Evolutionary conservation across 2,888 invertebrate species (phyloP), one percentile per base, ranked within the genome.

Genomic region (Xestobium rufovillosum): DNA sequence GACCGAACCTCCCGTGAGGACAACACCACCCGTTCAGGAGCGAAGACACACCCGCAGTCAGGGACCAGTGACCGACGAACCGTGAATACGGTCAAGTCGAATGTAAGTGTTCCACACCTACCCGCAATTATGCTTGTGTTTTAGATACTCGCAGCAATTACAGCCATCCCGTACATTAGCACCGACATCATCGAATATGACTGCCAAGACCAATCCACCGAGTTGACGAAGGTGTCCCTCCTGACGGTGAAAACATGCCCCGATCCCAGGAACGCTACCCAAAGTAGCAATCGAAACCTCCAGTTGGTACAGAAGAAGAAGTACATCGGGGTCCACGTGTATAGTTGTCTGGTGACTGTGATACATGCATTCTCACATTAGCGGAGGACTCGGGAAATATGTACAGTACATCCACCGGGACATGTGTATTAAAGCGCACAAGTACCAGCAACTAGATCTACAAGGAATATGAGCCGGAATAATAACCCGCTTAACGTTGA

Each of bases 361-460:
- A 10, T 27, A 29, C 3, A 35, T 35, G 29, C 29, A 34, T 17
- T 16, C 16, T 9, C 35, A 35, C 13, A 29, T 31, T 9, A 13
- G 13, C 13, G 34, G 34, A 14, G 35, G 35, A 3, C 8, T 35
- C n/a, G 13, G 14, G 6, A 14, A 16, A 8, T 29, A 17, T 12
- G 14, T 30, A 4, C 28, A 35, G 12, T 17, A 11, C 3, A 2
- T 35, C 2, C 17, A 17, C 2, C 14, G n/a, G 4, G 35, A 35
- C 8, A 19, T 19, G 11, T 35, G 35, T 29, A 9, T 13, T 6
- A 29, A 13, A 9, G 10, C 12, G 10, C 35, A 35, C 12, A 14
- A 14, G 9, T 35, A 17, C n/a, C 15, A n/a, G n/a, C n/a, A n/a
- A n/a, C 12, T 37, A 11, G 37, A 34, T 16, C 11, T 37, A n/a